Evolutionary conservation across 2,888 invertebrate genomes (phyloP).

Genomic region (Dasypolia templi): DNA sequence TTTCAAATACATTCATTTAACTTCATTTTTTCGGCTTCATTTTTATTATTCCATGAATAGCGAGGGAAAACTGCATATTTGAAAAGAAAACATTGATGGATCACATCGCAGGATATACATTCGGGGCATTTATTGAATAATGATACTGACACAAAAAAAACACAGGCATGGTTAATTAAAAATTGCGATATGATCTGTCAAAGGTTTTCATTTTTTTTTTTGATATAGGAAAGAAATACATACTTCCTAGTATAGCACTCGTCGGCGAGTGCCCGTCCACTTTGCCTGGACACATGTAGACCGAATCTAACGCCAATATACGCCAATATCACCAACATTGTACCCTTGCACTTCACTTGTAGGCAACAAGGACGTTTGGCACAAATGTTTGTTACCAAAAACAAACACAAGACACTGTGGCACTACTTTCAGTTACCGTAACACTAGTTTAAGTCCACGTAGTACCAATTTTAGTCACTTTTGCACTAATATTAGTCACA

Average conservation of each 20-base stretch:
- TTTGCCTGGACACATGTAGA: constrained; percentile 87
- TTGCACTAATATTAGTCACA: not conserved
- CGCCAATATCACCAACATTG: constrained; percentile 88
- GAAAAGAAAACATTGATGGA: not conserved
- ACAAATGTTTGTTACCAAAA: constrained; percentile 43
- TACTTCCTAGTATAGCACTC: constrained; percentile 90
- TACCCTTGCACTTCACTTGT: constrained; percentile 70
- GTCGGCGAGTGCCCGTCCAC: constrained; percentile 85
- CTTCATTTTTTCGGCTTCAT: no score
- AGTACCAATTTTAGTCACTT: not conserved
- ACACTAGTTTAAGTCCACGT: not conserved
- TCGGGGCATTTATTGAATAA: no score
- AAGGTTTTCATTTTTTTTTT: not conserved
- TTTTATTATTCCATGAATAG: constrained; percentile 7
- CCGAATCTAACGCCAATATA: constrained; percentile 87
- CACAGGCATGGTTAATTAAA: not conserved
- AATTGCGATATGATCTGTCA: constrained; percentile 9
- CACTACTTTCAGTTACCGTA: constrained; percentile 2
- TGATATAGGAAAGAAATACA: constrained; percentile 57
- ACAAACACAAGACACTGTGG: constrained; percentile 35
- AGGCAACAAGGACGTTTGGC: constrained; percentile 36
- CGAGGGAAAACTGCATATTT: not conserved
- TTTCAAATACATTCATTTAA: not conserved
- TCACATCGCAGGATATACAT: constrained; percentile 11
- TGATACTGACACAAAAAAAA: not conserved